phyloP scores from a whole-genome alignment of 2,888 invertebrate genomes.

The Parelbella ahira region DNA sequence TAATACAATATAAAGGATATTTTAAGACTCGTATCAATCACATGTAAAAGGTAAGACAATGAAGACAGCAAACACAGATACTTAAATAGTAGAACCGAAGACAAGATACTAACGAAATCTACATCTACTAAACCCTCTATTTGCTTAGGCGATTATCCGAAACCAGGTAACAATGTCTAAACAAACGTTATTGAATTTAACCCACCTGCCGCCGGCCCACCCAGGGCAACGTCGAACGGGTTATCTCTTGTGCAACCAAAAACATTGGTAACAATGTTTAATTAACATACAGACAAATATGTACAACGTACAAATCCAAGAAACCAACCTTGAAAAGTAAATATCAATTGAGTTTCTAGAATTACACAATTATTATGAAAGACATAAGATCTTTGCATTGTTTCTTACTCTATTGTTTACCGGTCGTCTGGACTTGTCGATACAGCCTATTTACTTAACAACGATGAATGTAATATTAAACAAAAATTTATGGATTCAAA shows the following conservation, averaged over 20 bases:
- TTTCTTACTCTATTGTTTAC: too few species aligned
- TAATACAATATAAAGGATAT: too few species aligned
- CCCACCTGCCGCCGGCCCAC: constrained; percentile 14
- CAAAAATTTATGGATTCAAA: too few species aligned
- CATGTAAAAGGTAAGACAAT: too few species aligned
- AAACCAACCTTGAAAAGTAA: constrained; percentile 12
- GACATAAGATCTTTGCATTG: too few species aligned
- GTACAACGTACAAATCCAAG: constrained; percentile 19
- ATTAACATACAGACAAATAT: constrained; percentile 22
- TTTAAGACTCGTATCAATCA: too few species aligned
- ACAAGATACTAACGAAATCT: too few species aligned
- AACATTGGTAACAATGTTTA: constrained; percentile 24
- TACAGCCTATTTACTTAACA: too few species aligned
- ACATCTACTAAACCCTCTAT: constrained; percentile 6
- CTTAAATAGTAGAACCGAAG: too few species aligned
- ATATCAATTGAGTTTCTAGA: constrained; percentile 9
- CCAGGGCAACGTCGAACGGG: constrained; percentile 14
- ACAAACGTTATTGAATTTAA: constrained; percentile 14
- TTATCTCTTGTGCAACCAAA: constrained; percentile 23
- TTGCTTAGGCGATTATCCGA: constrained; percentile 5
- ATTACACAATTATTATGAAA: background rate
- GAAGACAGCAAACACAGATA: too few species aligned
- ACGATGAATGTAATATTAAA: too few species aligned
- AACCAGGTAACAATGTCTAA: constrained; percentile 5
- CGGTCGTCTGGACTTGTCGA: too few species aligned